These are phyloP conservation scores for Ypsolopha sequella DNA, from an alignment of 2,888 invertebrate species.

Conservation along the genomic window DNA sequence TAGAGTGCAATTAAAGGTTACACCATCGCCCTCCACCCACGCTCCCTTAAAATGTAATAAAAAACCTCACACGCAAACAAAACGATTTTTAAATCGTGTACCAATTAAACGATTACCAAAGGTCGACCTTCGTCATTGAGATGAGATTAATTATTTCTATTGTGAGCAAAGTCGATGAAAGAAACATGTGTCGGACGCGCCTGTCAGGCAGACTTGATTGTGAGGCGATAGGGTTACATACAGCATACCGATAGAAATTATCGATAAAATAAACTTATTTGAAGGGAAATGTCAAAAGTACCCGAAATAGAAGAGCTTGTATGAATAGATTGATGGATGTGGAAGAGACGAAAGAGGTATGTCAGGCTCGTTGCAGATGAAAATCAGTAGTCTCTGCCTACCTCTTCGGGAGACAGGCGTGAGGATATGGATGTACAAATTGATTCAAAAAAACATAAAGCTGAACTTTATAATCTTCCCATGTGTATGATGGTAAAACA, in stretches of 20 bases:
- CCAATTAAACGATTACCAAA: slow-evolving; percentile 42
- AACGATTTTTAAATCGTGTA: slow-evolving; percentile 14
- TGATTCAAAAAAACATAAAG: background rate
- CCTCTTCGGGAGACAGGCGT: too few species aligned
- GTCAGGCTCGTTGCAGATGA: too few species aligned
- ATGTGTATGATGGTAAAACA: background rate
- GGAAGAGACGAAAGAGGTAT: too few species aligned
- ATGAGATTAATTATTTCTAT: slow-evolving; percentile 49
- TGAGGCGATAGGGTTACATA: background rate
- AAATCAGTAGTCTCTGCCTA: too few species aligned
- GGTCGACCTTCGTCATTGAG: slow-evolving; percentile 33
- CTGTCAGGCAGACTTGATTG: slow-evolving; percentile 1
- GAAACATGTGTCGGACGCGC: slow-evolving; percentile 2
- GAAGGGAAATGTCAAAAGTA: background rate
- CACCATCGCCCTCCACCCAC: too few species aligned
- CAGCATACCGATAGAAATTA: background rate
- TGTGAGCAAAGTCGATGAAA: slow-evolving; percentile 17
- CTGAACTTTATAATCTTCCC: background rate
- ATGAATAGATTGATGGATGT: too few species aligned
- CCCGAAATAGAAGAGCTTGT: too few species aligned
- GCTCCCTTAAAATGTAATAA: background rate
- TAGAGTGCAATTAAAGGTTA: too few species aligned
- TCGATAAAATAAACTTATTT: background rate
- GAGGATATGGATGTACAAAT: too few species aligned
- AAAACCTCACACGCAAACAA: background rate